Base-by-base conservation (phyloP, 2,113 vertebrate genomes). In the Leuciscus idus region DNA sequence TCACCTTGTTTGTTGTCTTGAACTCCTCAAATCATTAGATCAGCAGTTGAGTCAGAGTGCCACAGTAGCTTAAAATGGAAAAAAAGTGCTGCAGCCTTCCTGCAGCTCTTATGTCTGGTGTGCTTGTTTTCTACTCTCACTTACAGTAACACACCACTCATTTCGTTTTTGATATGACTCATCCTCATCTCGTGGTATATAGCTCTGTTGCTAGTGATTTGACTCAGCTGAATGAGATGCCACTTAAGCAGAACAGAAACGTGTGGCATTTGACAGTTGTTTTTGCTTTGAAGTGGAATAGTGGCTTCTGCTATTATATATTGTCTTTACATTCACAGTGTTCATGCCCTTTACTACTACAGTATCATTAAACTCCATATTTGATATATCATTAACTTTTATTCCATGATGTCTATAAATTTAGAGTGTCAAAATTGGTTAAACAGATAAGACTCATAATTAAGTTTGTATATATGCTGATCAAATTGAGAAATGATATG, bases 71-170 rank as follows among this genome's bases (percentile, higher is more conserved):
- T 19, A 21, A 17, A 81, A 81, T 48, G 39, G n/a, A 46, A 39
- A 55, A 57, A 78, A 55, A 57, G 59, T 64, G 7, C 23, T 62
- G 12, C 5, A 2, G 7, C 46, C 13, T 43, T 61, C 11, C 12
- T 57, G 55, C 28, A 78, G 36, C 9, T 23, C 36, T 46, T 62
- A 0, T 19, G 23, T 62, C 39, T 11, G 39, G 78, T 13, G 4
- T 81, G 15, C 36, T 82, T 30, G 15, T 70, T 30, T 80, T 57
- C 59, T 26, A 59, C 57, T 80, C 21, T 64, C 33, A 81, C 61
- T 82, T 50, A 68, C 62, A 82, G 80, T 82, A 68, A 82, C 62
- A 0, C 17, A 3, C 28, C 64, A 83, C 17, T 83, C 2, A 10
- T 36, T 36, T 8, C n/a, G 28, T 52, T 52, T 52, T 68, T 19